Conservation (phyloP, 1,140 invertebrate genomes). For the Sinonovacula constricta region DNA sequence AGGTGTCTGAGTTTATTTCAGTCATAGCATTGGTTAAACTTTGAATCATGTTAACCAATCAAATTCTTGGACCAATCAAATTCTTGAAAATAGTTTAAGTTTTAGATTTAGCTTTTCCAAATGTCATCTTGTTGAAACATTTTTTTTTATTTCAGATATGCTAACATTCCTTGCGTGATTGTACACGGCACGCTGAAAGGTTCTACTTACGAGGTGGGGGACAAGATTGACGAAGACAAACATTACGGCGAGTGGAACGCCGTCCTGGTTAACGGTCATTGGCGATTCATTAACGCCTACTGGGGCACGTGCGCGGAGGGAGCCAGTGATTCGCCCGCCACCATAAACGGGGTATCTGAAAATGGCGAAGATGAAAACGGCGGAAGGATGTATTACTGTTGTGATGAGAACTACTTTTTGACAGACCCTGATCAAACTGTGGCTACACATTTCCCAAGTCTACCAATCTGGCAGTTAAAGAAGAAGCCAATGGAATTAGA, state of each 20-base stretch:
- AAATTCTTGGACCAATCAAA: too few relatives aligned
- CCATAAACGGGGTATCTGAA: slow-evolving; percentile 46
- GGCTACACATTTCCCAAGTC: slow-evolving; percentile 80
- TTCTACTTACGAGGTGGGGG: slow-evolving; percentile 69
- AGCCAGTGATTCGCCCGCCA: slow-evolving; percentile 38
- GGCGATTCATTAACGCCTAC: slow-evolving; percentile 72
- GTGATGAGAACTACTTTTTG: slow-evolving; percentile 79
- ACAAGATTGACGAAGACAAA: slow-evolving; percentile 62
- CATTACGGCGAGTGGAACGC: slow-evolving; percentile 73
- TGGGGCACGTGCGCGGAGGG: slow-evolving; percentile 71
- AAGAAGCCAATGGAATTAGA: slow-evolving; percentile 53
- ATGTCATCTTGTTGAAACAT: background rate
- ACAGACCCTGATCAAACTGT: slow-evolving; percentile 81
- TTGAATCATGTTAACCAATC: too few relatives aligned
- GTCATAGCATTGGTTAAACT: too few relatives aligned
- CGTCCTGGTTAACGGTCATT: slow-evolving; percentile 64
- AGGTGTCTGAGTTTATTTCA: too few relatives aligned
- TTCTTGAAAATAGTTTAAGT: too few relatives aligned
- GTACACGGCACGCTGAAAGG: slow-evolving; percentile 71
- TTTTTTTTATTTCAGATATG: slow-evolving; percentile 57
- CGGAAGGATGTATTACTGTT: slow-evolving; percentile 61
- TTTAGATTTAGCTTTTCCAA: too few relatives aligned
- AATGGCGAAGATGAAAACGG: slow-evolving; percentile 50
- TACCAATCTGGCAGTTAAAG: slow-evolving; percentile 67
- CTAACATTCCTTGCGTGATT: slow-evolving; percentile 67